Conservation (phyloP, 2,113 vertebrate species). For the Lepus americanus region DNA sequence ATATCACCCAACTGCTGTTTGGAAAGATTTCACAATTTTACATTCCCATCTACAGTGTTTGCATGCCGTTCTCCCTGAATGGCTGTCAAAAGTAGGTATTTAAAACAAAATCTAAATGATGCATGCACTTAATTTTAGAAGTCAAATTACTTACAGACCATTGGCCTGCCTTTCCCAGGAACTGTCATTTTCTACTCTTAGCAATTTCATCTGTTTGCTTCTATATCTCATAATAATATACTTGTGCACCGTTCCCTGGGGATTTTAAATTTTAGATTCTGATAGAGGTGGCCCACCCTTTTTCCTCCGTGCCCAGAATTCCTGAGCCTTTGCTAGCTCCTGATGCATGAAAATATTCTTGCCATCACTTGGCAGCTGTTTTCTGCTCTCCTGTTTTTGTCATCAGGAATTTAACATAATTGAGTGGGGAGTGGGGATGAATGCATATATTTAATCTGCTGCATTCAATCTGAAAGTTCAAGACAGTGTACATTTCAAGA, state of each 20-base stretch:
- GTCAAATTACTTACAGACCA: not conserved
- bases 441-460: not conserved
- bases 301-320: not conserved
- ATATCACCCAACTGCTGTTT: not conserved
- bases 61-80: not conserved
- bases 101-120: not conserved
- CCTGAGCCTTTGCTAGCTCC: not conserved
- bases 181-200: not conserved
- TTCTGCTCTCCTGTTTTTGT: not conserved
- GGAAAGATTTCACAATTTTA: not conserved
- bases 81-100: not conserved
- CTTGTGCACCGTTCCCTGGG: not conserved
- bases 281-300: not conserved
- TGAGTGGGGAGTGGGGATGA: not conserved
- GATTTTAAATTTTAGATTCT: not conserved
- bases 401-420: slow-evolving; percentile 1
- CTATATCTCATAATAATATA: not conserved
- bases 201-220: not conserved
- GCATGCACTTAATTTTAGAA: slow-evolving; percentile 36
- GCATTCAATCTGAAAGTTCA: not conserved
- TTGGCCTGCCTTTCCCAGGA: not conserved
- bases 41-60: not conserved
- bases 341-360: not conserved
- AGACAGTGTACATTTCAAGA: not conserved
- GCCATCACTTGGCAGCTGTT: not conserved